phyloP scores from a whole-genome alignment of 2,797 vertebrate species.

The Mormyrops boulengeri region DNA sequence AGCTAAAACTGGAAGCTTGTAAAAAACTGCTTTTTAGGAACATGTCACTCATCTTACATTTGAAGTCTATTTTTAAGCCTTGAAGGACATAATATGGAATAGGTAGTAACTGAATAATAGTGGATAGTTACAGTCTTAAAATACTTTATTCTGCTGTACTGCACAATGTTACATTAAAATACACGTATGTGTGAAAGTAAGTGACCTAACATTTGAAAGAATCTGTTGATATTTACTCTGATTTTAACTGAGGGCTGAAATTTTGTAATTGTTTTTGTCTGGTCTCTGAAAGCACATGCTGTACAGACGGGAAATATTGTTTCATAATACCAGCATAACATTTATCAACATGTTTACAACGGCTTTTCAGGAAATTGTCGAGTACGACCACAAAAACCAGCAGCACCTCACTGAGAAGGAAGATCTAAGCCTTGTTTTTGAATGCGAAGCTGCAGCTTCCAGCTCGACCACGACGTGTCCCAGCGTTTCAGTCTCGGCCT shows the following conservation, averaged over 20 bases:
- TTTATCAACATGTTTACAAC: constrained; percentile 3
- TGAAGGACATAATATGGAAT: background rate
- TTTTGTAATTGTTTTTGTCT: background rate
- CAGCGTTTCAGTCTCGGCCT: background rate
- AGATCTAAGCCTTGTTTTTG: background rate
- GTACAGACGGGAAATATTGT: background rate
- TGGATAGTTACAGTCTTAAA: background rate
- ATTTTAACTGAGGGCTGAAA: background rate
- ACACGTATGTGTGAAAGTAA: no score
- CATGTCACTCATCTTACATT: background rate
- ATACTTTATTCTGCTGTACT: background rate
- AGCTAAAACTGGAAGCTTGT: background rate
- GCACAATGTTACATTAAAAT: background rate
- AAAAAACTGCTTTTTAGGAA: background rate
- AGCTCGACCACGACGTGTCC: background rate
- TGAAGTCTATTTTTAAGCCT: background rate
- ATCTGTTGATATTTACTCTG: background rate
- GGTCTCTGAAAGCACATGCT: background rate
- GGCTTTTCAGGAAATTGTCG: background rate
- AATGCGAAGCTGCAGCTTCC: background rate
- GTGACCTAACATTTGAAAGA: background rate
- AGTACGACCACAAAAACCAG: background rate
- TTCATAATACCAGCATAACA: background rate
- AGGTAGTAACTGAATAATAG: background rate
- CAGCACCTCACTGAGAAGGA: background rate